These are phyloP conservation scores for Hirtodrosophila duncani DNA, from an alignment of 2,888 invertebrate genomes.

Conservation along the genomic window DNA sequence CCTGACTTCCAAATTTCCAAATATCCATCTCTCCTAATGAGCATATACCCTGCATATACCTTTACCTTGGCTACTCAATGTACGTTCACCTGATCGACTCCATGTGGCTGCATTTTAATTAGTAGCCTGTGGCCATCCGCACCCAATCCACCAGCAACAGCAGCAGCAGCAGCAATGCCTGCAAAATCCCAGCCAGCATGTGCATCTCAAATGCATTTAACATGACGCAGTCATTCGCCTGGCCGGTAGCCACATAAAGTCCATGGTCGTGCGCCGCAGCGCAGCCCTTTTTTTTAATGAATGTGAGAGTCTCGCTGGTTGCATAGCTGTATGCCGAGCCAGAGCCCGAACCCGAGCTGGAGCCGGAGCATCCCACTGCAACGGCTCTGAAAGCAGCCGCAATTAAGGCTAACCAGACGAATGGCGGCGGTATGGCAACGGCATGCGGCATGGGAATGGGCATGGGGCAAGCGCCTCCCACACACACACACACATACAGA, in stretches of 20 bases:
- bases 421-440: too few relatives aligned
- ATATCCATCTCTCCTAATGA: too few relatives aligned
- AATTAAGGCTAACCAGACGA: conserved; percentile 67
- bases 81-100: conserved; percentile 31
- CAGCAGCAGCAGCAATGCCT: not conserved
- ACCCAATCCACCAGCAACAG: conserved; percentile 12
- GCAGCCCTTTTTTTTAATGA: conserved; percentile 65
- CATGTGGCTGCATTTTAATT: conserved; percentile 50
- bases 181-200: conserved; percentile 1
- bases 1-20: too few relatives aligned
- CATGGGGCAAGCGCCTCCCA: not conserved
- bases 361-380: conserved; percentile 1
- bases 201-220: conserved; percentile 26
- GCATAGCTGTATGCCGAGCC: conserved; percentile 14
- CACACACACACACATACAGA: not conserved
- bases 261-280: conserved; percentile 9
- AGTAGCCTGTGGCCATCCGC: conserved; percentile 43
- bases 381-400: conserved; percentile 31
- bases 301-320: conserved; percentile 57
- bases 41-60: too few relatives aligned
- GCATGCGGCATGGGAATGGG: too few relatives aligned
- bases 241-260: conserved; percentile 20
- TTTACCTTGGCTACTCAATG: too few relatives aligned
- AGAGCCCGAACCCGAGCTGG: too few relatives aligned
- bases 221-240: conserved; percentile 9